These are phyloP conservation scores for Melanargia galathea DNA, from an alignment of 2,888 invertebrate genomes.

Conservation along the genomic window DNA sequence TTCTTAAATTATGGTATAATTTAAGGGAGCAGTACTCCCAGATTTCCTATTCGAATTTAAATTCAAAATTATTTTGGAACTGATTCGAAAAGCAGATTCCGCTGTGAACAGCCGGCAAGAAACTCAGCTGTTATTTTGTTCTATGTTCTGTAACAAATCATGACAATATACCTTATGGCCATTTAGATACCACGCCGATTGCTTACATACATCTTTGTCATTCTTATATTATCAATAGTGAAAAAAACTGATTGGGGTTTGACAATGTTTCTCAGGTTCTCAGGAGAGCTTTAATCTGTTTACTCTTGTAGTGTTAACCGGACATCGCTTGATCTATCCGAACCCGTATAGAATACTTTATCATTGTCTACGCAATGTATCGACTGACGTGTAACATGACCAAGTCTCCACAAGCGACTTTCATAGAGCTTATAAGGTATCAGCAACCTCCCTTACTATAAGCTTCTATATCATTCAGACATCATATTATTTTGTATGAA, in stretches of 20 bases:
- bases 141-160: too few relatives aligned
- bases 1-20: too few relatives aligned
- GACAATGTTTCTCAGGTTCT: background rate
- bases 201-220: too few relatives aligned
- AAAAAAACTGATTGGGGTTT: background rate
- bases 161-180: too few relatives aligned
- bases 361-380: slow-evolving; percentile 1
- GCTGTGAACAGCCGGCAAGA: too few relatives aligned
- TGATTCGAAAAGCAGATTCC: too few relatives aligned
- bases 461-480: background rate
- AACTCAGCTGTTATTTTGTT: too few relatives aligned
- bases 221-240: background rate
- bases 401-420: slow-evolving; percentile 6
- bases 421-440: slow-evolving; percentile 3
- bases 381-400: slow-evolving; percentile 3
- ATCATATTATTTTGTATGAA: background rate
- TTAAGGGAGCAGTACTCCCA: too few relatives aligned
- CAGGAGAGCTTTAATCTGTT: background rate
- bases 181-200: too few relatives aligned
- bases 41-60: too few relatives aligned
- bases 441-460: background rate
- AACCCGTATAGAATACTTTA: background rate
- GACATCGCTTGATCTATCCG: background rate
- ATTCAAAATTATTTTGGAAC: too few relatives aligned
- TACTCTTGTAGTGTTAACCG: background rate